These are phyloP conservation scores for Pelmatolapia mariae DNA, from an alignment of 2,113 vertebrate species.

Conservation along the genomic window DNA sequence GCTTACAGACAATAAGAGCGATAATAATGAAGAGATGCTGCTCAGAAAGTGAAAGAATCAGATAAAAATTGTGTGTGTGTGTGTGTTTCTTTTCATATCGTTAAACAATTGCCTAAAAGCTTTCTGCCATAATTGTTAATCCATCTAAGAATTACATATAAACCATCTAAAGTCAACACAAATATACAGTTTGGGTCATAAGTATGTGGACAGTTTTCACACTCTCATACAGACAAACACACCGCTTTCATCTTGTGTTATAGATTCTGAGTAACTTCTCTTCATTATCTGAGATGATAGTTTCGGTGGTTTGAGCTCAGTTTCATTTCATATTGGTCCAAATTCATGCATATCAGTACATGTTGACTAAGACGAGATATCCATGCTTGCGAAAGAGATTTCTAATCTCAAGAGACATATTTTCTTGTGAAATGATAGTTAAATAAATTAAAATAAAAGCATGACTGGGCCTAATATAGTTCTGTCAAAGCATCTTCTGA, in stretches of 20 bases:
- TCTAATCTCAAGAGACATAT: not conserved
- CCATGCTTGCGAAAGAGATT: not conserved
- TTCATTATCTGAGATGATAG: not conserved
- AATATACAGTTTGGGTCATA: not conserved
- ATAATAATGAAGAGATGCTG: not conserved
- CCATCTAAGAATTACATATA: not conserved
- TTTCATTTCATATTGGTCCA: not conserved
- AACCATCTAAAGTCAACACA: not conserved
- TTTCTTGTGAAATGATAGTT: not conserved
- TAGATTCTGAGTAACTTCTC: not conserved
- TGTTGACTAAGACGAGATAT: not conserved
- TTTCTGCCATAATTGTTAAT: not conserved
- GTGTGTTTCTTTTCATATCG: too few species aligned
- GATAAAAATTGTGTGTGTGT: not conserved
- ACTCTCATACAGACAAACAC: not conserved
- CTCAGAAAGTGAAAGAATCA: not conserved
- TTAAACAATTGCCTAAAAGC: not conserved
- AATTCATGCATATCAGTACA: not conserved
- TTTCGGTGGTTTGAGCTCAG: not conserved
- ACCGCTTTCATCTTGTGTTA: accelerated
- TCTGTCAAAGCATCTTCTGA: not conserved
- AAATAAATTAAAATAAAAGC: not conserved
- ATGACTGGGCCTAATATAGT: not conserved
- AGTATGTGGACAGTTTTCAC: not conserved
- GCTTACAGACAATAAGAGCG: not conserved